These are phyloP conservation scores for Schizaphis graminum DNA, from an alignment of 2,888 invertebrate species.

Conservation along the genomic window DNA sequence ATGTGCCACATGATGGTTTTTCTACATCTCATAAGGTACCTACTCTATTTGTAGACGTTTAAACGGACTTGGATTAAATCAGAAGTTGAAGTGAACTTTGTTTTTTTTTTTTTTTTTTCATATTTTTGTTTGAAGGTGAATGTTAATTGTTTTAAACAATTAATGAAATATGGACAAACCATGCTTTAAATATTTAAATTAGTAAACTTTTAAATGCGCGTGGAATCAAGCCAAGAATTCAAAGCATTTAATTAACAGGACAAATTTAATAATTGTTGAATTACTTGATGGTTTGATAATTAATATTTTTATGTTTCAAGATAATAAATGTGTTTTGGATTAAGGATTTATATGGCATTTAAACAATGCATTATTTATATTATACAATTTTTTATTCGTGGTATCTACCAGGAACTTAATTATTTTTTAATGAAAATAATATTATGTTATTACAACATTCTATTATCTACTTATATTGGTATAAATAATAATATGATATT, in stretches of 20 bases:
- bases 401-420: background rate
- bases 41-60: slow-evolving; percentile 57
- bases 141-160: slow-evolving; percentile 55
- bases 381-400: background rate
- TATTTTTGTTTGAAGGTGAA: slow-evolving; percentile 65
- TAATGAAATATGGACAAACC: slow-evolving; percentile 43
- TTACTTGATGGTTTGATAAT: slow-evolving; percentile 23
- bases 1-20: slow-evolving; percentile 44
- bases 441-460: background rate
- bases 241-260: slow-evolving; percentile 35
- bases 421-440: background rate
- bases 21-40: slow-evolving; percentile 60
- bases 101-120: slow-evolving; percentile 46
- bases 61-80: slow-evolving; percentile 56
- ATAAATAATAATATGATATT: background rate
- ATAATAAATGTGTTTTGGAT: slow-evolving; percentile 50
- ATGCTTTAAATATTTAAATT: slow-evolving; percentile 50
- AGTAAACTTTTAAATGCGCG: slow-evolving; percentile 43
- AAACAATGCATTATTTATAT: background rate
- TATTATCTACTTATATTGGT: background rate
- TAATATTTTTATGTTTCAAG: slow-evolving; percentile 2
- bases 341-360: slow-evolving; percentile 34
- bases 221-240: slow-evolving; percentile 45
- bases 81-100: slow-evolving; percentile 53
- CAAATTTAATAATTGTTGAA: slow-evolving; percentile 37